Evolutionary conservation across 2,113 vertebrate species (phyloP), one percentile per base, ranked within the genome.

Genomic region (Hippocampus guttulatus): DNA sequence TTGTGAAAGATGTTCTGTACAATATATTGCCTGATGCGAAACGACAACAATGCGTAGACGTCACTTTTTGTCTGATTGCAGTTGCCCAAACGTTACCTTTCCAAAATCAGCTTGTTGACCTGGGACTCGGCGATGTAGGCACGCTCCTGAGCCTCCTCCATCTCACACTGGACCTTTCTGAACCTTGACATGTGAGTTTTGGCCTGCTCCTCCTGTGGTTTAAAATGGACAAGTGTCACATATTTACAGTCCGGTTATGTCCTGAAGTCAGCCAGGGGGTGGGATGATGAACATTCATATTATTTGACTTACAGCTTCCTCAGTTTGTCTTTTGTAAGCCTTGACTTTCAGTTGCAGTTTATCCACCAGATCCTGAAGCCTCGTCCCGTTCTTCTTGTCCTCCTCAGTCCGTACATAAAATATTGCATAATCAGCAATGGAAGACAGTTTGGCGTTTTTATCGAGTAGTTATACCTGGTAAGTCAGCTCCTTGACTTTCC

Each of bases 111-210:
- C 70, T 82, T 82, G 67, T 78, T 82, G 70, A 82, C 76, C 68
- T 82, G 76, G n/a, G 68, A 73, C 70, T 82, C 80, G 3, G 73
- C 70, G 0, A 82, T 78, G 74, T 79, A 74, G 33, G 74, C 76
- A 1, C 76, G 80, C 18, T 79, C 76, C 67, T 75, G 73, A 60
- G 73, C 67, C 23, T 78, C 76, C 23, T 82, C 73, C 58, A 78
- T 11, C 51, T 81, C 80, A 70, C 78, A 75, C 63, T 81, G 79
- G 3, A 78, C 61, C 73, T 81, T 81, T 15, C 75, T 77, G 33
- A 64, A 40, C 55, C 54, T 81, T 3, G 68, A 68, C 71, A 81
- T 60, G 55, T 81, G 80, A 67, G 69, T 78, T 33, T 78, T 81
- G 67, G 73, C 80, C 73, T 75, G 71, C 38, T 81, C 79, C 64